Evolutionary conservation across 2,113 vertebrate species (phyloP), one percentile per base, ranked within the genome.

Genomic region (Gallinago undulata): DNA sequence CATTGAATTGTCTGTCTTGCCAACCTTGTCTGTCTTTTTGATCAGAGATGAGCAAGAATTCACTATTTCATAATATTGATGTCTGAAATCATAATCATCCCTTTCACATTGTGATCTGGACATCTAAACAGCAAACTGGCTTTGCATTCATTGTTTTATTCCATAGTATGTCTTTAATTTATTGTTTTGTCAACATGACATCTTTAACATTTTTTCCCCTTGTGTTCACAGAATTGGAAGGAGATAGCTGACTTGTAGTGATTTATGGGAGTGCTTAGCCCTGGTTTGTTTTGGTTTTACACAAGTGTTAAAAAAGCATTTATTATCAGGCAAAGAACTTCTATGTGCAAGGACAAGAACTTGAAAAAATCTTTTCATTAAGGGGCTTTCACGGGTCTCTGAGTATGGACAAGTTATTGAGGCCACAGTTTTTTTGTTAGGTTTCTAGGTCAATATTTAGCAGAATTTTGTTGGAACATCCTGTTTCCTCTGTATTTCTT

Each of bases 401-500:
- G 57, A 66, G 13, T 62, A 76, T 72, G 43, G 48, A 78, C 43
- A 75, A 87, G 27, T 82, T 78, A 79, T n/a, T 56, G 60, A 88
- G 41, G 62, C 39, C 66, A 63, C 35, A 41, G 43, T 24, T 45
- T 63, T 90, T 80, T 82, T 60, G 8, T 43, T 56, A 51, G 39
- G 35, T 81, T 72, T 95, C 57, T 91, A 63, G 76, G 86, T 92
- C 80, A 89, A 78, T 82, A 84, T 92, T 87, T 79, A 92, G 74
- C 35, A 93, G 77, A 92, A 78, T 84, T 84, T 89, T 88, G 33
- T 78, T 87, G 86, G 73, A 95, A 82, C 83, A 92, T 87, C 94
- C 80, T 68, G 62, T 95, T 95, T 91, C 77, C 45, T 96, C 35
- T 86, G 4, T 13, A 67, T 63, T 90, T 90, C 59, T 74, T 75